Percentiles rank a stretch among this genome's conserved stretches.
These are phyloP conservation scores for Ophioninae sp. DNA, from an alignment of 2,888 invertebrate genomes.

Conservation along the genomic window DNA sequence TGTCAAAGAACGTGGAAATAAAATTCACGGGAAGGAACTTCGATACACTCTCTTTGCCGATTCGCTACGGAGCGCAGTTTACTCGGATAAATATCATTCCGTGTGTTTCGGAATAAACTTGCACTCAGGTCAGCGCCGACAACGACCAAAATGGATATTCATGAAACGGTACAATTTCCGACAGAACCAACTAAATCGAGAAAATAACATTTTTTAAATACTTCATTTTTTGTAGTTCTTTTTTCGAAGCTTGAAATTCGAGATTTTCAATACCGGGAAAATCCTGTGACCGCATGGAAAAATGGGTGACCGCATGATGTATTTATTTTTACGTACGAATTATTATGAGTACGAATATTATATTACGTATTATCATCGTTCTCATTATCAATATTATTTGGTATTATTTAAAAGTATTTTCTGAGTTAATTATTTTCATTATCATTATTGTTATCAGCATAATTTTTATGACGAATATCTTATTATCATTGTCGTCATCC, in stretches of 20 bases:
- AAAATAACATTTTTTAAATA: neutral
- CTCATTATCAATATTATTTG: neutral
- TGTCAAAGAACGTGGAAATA: neutral
- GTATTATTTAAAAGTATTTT: too few species aligned
- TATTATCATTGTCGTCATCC: too few species aligned
- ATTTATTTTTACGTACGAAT: too few species aligned
- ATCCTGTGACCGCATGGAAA: too few species aligned
- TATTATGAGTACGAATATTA: neutral
- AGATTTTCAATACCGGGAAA: neutral
- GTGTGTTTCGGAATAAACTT: neutral
- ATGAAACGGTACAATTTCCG: neutral
- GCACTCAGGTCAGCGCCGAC: neutral
- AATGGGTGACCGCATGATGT: too few species aligned
- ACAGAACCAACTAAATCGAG: neutral
- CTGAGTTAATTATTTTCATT: too few species aligned
- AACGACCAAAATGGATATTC: neutral
- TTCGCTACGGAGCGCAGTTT: neutral
- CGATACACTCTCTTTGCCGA: neutral
- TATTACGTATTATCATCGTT: neutral
- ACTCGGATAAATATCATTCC: neutral
- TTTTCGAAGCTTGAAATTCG: neutral
- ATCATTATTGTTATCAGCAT: too few species aligned
- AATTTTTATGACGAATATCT: too few species aligned
- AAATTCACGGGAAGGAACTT: neutral
- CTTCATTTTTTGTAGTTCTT: neutral